phyloP scores from a whole-genome alignment of 2,797 vertebrate species.

The Lacerta viridis region DNA sequence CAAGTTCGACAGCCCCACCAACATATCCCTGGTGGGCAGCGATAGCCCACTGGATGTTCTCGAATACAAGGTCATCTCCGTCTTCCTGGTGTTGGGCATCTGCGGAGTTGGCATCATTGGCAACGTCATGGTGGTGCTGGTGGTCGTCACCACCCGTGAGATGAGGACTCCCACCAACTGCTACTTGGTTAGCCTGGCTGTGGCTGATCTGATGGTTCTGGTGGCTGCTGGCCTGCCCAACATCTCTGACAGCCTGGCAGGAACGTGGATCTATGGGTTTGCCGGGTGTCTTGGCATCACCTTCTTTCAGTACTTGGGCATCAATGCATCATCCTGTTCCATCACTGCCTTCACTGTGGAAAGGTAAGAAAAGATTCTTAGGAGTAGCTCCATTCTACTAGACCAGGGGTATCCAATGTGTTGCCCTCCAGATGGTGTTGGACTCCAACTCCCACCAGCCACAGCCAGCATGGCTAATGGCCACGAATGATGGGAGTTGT shows the following conservation, averaged over 20 bases:
- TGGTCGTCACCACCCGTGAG: slow-evolving; percentile 85
- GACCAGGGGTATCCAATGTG: not conserved
- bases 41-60: slow-evolving; percentile 70
- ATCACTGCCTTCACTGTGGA: slow-evolving; percentile 88
- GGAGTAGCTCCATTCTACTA: too few species aligned
- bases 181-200: slow-evolving; percentile 87
- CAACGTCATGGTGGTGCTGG: slow-evolving; percentile 87
- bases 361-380: slow-evolving; percentile 75
- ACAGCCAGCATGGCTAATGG: not conserved
- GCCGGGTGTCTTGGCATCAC: slow-evolving; percentile 85
- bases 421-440: not conserved
- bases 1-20: slow-evolving; percentile 80
- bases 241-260: slow-evolving; percentile 84
- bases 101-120: slow-evolving; percentile 85
- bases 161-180: slow-evolving; percentile 89
- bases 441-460: not conserved
- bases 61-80: slow-evolving; percentile 84
- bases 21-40: slow-evolving; percentile 79
- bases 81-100: slow-evolving; percentile 87
- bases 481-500: not conserved
- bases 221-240: slow-evolving; percentile 86
- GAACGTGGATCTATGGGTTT: slow-evolving; percentile 85
- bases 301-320: slow-evolving; percentile 89
- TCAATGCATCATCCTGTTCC: slow-evolving; percentile 88
- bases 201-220: slow-evolving; percentile 86